Conservation (phyloP, 2,797 vertebrate genomes). For the Novumbra hubbsi region DNA sequence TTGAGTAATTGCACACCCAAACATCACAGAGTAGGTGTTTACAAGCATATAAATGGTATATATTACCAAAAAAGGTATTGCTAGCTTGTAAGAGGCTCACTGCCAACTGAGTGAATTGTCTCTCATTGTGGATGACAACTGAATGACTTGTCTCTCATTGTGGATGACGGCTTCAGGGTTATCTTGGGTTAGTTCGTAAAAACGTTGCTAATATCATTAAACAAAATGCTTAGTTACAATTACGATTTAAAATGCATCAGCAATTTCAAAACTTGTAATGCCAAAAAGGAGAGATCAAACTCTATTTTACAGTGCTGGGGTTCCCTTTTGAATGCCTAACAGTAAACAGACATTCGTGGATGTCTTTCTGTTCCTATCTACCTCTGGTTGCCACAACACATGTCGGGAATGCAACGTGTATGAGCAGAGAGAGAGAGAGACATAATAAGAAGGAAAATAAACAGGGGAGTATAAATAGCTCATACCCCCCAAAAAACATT, state of each 20-base stretch:
- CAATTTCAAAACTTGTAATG: neutral
- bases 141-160: too few species aligned
- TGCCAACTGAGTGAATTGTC: too few species aligned
- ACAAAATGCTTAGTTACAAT: neutral
- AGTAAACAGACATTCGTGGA: neutral
- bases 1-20: too few species aligned
- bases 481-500: conserved; percentile 12
- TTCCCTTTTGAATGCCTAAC: neutral
- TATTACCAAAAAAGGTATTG: too few species aligned
- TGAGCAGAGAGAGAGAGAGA: conserved; percentile 8
- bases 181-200: too few species aligned
- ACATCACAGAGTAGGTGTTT: too few species aligned
- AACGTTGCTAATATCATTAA: neutral
- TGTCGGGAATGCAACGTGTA: conserved; percentile 16
- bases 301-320: neutral
- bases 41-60: too few species aligned
- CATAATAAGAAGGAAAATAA: conserved; percentile 6
- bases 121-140: too few species aligned
- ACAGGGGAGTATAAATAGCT: conserved; percentile 30
- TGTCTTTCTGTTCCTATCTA: neutral
- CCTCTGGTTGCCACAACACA: conserved; percentile 10
- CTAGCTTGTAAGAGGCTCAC: too few species aligned
- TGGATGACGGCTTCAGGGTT: too few species aligned
- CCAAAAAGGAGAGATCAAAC: neutral
- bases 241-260: neutral